Base-by-base conservation (phyloP, 2,797 vertebrate species). In the Sitta carolinensis region DNA sequence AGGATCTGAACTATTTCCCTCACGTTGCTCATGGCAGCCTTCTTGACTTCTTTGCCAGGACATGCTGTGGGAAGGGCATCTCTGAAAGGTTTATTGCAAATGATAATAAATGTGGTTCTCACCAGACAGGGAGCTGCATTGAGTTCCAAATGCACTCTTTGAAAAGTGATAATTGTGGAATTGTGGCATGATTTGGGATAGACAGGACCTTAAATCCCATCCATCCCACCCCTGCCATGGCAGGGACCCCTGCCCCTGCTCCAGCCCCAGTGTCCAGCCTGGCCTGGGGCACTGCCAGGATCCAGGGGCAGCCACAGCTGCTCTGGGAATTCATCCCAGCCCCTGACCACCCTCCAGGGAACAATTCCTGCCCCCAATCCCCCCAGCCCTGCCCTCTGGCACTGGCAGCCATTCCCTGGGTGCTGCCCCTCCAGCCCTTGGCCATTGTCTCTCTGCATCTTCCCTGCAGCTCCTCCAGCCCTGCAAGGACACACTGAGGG, bases 111-210 rank as follows among this genome's bases (percentile, higher is more conserved):
- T 16, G 7, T 47, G 3, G 30, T 11, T 87, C 30, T 69, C 43
- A 40, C 16, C n/a, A 40, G 7, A 17, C 14, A 36, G 0, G 0
- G 36, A 86, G 4, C 7, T 45, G 17, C 15, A n/a, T n/a, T 22
- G n/a, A 59, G 16, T 34, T 61, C 51, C 26, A 64, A 42, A 50
- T 52, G 22, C 11, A 34, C 26, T 29, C 1, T 48, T 13, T 66
- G 47, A 79, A 18, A 89, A 72, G 45, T 16, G 13, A 12, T 45
- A 45, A 68, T 26, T 2, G 2, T 14, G 34, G n/a, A 48, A 27
- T 27, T 0, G 0, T 30, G 30, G 29, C 47, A 26, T 27, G 30
- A 18, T 61, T 81, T 61, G 40, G 25, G 25, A 0, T 21, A 2
- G 3, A 40, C 9, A 7, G 29, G 29, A 34, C 6, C 14, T 13